Evolutionary conservation across 1,140 invertebrate species (phyloP).

Genomic region (Dufourea novaeangliae): DNA sequence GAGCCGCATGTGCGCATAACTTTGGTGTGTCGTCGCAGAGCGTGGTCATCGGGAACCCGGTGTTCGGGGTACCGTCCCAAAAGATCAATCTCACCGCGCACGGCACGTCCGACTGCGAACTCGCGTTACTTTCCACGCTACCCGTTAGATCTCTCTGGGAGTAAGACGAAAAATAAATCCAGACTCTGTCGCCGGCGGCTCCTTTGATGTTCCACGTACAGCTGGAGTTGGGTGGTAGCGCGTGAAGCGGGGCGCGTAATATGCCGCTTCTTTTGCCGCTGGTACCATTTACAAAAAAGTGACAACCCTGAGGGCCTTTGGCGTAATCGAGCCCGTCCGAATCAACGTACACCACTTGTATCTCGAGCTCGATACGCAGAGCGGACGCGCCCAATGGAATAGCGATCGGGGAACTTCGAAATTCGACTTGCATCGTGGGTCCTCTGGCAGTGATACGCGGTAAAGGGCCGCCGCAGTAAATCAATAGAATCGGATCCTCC

Average conservation of each 20-base stretch:
- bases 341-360: conserved; percentile 93
- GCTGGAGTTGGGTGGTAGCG: conserved; percentile 91
- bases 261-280: conserved; percentile 82
- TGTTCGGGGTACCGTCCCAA: conserved; percentile 77
- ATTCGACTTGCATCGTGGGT: conserved; percentile 92
- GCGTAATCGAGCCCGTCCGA: conserved; percentile 89
- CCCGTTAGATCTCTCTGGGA: conserved; percentile 85
- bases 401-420: conserved; percentile 89
- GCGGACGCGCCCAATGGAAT: conserved; percentile 87
- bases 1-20: conserved; percentile 90
- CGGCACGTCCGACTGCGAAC: conserved; percentile 39
- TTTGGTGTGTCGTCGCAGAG: conserved; percentile 90
- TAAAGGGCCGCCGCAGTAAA: conserved; percentile 93
- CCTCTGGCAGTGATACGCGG: conserved; percentile 87
- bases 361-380: conserved; percentile 90
- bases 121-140: conserved; percentile 64
- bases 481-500: conserved; percentile 90
- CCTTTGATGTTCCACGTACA: conserved; percentile 93
- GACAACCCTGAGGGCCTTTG: conserved; percentile 81
- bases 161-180: conserved; percentile 94
- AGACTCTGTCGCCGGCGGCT: conserved; percentile 88
- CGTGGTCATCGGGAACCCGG: conserved; percentile 82
- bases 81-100: conserved; percentile 75
- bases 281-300: conserved; percentile 81
- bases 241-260: conserved; percentile 90